Conservation (phyloP, 2,797 vertebrate species). For the Enteromius viviparus region DNA sequence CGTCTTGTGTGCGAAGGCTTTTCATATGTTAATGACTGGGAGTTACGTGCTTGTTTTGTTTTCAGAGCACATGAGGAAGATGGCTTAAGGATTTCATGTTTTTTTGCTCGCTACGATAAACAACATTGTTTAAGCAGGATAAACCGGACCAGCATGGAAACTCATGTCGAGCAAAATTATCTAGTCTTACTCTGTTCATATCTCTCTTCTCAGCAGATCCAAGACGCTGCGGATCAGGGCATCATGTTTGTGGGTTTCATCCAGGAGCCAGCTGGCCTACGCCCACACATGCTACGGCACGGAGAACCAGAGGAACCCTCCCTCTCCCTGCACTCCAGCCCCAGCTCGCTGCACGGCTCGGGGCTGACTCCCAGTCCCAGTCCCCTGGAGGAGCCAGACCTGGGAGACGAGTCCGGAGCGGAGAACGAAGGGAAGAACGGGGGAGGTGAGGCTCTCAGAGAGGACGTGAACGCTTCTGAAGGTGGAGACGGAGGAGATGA, state of each 20-base stretch:
- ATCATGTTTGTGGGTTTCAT: constrained; percentile 92
- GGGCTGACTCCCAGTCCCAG: constrained; percentile 73
- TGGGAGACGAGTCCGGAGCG: constrained; percentile 36
- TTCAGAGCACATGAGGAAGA: constrained; percentile 8
- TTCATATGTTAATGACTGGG: neutral
- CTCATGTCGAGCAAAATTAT: neutral
- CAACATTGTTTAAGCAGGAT: constrained; percentile 6
- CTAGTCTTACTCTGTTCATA: neutral
- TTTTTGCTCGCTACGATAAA: neutral
- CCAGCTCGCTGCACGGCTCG: constrained; percentile 79
- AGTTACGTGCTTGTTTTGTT: neutral
- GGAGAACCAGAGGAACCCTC: constrained; percentile 74
- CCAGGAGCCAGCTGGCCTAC: constrained; percentile 82
- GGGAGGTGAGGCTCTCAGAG: constrained; percentile 26
- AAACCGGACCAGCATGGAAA: neutral
- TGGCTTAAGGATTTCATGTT: constrained; percentile 17
- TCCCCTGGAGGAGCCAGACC: constrained; percentile 61
- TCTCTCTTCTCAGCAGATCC: constrained; percentile 81
- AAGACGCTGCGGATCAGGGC: constrained; percentile 92
- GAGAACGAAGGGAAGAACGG: constrained; percentile 49
- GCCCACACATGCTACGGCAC: constrained; percentile 69
- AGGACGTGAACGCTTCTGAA: constrained; percentile 38
- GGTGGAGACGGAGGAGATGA: constrained; percentile 57
- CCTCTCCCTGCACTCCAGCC: constrained; percentile 81
- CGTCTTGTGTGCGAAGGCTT: neutral